These are phyloP conservation scores for Tautogolabrus adspersus DNA, from an alignment of 2,113 vertebrate genomes.

Conservation along the genomic window DNA sequence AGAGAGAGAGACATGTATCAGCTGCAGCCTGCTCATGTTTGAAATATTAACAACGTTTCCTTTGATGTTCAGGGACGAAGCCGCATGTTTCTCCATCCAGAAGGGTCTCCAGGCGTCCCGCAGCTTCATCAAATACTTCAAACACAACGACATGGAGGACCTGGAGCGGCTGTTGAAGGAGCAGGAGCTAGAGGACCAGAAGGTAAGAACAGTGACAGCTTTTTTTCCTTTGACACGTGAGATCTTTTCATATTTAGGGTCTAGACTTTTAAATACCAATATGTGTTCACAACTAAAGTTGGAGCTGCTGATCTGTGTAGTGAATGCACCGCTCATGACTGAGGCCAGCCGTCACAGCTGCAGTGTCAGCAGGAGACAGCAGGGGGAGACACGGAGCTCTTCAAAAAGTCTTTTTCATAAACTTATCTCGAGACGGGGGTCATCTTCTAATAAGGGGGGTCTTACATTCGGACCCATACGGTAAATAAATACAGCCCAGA, in stretches of 20 bases:
- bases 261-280: too few relatives aligned
- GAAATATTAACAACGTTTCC: too few relatives aligned
- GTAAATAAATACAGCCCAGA: too few relatives aligned
- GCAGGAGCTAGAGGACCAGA: constrained; percentile 95
- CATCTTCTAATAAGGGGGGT: too few relatives aligned
- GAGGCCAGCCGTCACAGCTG: too few relatives aligned
- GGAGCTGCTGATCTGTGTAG: too few relatives aligned
- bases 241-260: too few relatives aligned
- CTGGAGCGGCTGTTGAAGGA: constrained; percentile 94
- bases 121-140: constrained; percentile 96
- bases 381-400: neutral
- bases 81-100: constrained; percentile 97
- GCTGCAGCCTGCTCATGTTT: neutral
- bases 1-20: neutral
- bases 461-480: too few relatives aligned
- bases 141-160: constrained; percentile 95
- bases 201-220: constrained; percentile 78
- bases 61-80: constrained; percentile 88
- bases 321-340: too few relatives aligned
- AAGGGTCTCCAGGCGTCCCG: constrained; percentile 97
- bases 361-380: too few relatives aligned
- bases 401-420: neutral
- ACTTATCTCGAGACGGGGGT: neutral
- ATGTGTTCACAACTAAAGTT: too few relatives aligned
- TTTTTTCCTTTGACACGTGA: too few relatives aligned